Conservation (phyloP, 1,140 invertebrate species). For the Solenopsis fugax region DNA sequence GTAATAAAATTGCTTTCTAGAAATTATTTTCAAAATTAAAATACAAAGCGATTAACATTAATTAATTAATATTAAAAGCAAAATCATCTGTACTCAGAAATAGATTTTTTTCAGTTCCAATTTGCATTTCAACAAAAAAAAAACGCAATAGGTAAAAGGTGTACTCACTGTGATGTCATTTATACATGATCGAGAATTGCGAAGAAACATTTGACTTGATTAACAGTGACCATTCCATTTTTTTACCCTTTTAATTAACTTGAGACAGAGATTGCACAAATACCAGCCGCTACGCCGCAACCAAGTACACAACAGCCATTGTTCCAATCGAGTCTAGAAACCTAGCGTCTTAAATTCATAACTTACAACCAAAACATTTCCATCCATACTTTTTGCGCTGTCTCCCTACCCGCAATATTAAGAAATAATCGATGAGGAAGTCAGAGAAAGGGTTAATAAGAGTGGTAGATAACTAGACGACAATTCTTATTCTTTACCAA, state of each 20-base stretch:
- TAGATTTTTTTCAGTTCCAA: background rate
- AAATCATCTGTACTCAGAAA: background rate
- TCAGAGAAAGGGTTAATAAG: slow-evolving; percentile 24
- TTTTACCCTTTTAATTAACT: background rate
- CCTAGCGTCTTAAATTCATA: slow-evolving; percentile 54
- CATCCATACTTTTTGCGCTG: slow-evolving; percentile 53
- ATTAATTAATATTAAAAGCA: background rate
- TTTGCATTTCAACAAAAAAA: background rate
- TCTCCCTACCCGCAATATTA: slow-evolving; percentile 68
- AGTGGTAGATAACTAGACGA: slow-evolving; percentile 36
- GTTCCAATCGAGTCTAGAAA: slow-evolving; percentile 15
- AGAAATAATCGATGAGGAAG: slow-evolving; percentile 70
- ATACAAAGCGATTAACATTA: background rate
- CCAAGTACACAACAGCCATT: background rate
- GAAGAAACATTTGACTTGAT: slow-evolving; percentile 26
- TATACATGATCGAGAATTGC: slow-evolving; percentile 32
- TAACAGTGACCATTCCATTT: background rate
- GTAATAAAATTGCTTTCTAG: background rate
- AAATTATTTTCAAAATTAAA: background rate
- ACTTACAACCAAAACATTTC: slow-evolving; percentile 63
- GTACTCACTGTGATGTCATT: slow-evolving; percentile 17
- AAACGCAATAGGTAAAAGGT: background rate
- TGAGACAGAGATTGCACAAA: background rate
- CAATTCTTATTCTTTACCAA: slow-evolving; percentile 40
- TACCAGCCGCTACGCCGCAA: background rate